Evolutionary conservation across 2,113 vertebrate genomes (phyloP), one percentile per base, ranked within the genome.

Genomic region (Cyanoramphus novaezelandiae): DNA sequence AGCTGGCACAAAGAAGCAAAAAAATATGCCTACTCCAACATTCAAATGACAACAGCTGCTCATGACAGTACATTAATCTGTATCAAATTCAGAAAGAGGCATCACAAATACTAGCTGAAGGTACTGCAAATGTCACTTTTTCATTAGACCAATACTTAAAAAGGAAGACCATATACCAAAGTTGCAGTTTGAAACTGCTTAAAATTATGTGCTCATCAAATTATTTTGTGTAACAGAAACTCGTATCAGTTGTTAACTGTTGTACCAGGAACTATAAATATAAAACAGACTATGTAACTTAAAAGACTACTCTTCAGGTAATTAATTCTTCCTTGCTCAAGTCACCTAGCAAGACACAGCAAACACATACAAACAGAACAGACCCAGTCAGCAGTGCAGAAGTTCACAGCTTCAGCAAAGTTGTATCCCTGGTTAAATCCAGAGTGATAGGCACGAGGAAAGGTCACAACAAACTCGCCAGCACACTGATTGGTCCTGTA

Each of bases 381-480:
- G 93, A 99, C 99, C 99, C 99, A 99, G 97, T 99, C 99, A 88
- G 99, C 99, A 47, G 99, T 99, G 97, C 99, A 99, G 98, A 99
- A 99, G 97, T 99, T 99, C 77, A 99, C 99, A 37, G 99, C 99
- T 97, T 99, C 99, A 59, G 99, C 99, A 76, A 99, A 99, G 98
- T 99, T 99, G 97, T 99, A 99, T 57, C 99, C 99, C 98, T 99
- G 99, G 97, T 99, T 99, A 98, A 99, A 99, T 95, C 99, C 99
- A 59, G 99, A 99, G 96, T 99, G 99, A 96, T 99, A 99, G 53
- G 99, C 99, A 95, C 99, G 98, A 77, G 99, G 99, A 93, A 99
- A 99, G 8, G 99, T 99, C 94, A 99, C 99, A 74, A 99, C 99
- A 97, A 99, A 99, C 96, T 99, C 99, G 9, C 99, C 99, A 47